These are phyloP conservation scores for Drosophila infuscata DNA, from an alignment of 2,888 invertebrate genomes.

Conservation along the genomic window DNA sequence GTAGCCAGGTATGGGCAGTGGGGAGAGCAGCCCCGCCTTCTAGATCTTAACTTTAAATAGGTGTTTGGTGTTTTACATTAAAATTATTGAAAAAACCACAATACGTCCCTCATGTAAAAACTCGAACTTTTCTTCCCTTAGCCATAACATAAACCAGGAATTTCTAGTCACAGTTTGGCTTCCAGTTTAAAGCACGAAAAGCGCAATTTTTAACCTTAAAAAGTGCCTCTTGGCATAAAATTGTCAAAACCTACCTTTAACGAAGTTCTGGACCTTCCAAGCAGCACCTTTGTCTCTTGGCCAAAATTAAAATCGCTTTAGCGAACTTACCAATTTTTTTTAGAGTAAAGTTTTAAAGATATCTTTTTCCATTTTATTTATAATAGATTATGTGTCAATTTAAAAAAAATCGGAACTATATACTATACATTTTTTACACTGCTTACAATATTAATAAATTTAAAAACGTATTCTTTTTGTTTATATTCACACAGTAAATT, in stretches of 20 bases:
- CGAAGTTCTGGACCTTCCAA: no score
- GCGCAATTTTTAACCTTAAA: neutral
- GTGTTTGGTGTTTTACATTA: no score
- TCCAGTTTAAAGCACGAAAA: neutral
- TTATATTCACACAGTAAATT: neutral
- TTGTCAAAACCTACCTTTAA: neutral
- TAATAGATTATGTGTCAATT: neutral
- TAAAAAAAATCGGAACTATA: neutral
- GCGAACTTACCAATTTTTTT: neutral
- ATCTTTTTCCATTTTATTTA: neutral
- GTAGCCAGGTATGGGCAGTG: neutral
- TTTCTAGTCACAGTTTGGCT: neutral
- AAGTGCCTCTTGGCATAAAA: neutral
- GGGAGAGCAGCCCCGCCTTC: neutral
- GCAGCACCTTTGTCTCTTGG: neutral
- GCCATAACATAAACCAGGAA: neutral
- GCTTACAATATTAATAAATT: neutral
- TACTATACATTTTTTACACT: neutral
- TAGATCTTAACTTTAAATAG: neutral
- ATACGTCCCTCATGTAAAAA: neutral
- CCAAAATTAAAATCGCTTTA: neutral
- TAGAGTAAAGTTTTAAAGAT: neutral
- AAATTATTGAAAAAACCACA: no score
- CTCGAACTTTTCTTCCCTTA: no score
- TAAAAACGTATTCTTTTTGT: no score